phyloP scores from a whole-genome alignment of 2,113 vertebrate species.

The Ctenodactylus gundi region DNA sequence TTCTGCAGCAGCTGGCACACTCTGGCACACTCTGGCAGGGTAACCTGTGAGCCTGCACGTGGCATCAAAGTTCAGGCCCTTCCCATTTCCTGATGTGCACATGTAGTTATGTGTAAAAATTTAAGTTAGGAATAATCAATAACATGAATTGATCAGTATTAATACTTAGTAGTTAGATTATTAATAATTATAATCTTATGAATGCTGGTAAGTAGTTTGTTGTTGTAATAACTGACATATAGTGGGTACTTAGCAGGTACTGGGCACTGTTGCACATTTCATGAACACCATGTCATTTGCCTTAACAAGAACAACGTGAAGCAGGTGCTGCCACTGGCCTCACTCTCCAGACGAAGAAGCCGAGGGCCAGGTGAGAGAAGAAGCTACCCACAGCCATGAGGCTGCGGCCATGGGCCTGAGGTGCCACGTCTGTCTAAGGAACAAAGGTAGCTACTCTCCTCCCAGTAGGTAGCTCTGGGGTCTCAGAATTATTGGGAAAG shows the following conservation, averaged over 20 bases:
- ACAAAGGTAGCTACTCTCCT: too few relatives aligned
- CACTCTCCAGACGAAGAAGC: neutral
- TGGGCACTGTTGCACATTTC: neutral
- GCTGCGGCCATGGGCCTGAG: neutral
- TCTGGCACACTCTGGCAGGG: neutral
- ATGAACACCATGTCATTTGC: neutral
- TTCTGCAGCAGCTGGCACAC: neutral
- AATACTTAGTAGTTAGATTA: neutral
- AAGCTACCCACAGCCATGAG: neutral
- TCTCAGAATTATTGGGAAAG: neutral
- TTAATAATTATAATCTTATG: neutral
- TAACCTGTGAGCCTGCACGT: neutral
- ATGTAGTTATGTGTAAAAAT: neutral
- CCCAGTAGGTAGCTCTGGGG: neutral
- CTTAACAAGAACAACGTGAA: neutral
- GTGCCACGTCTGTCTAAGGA: neutral
- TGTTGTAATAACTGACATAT: neutral
- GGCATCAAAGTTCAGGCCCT: neutral
- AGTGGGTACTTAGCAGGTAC: neutral
- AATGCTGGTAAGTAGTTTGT: neutral
- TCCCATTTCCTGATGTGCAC: neutral
- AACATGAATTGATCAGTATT: too few relatives aligned
- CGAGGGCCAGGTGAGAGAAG: too few relatives aligned
- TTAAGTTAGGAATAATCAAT: neutral
- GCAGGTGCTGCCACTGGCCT: neutral